Base-by-base conservation (phyloP, 2,797 vertebrate species). In the Meda fulgida region DNA sequence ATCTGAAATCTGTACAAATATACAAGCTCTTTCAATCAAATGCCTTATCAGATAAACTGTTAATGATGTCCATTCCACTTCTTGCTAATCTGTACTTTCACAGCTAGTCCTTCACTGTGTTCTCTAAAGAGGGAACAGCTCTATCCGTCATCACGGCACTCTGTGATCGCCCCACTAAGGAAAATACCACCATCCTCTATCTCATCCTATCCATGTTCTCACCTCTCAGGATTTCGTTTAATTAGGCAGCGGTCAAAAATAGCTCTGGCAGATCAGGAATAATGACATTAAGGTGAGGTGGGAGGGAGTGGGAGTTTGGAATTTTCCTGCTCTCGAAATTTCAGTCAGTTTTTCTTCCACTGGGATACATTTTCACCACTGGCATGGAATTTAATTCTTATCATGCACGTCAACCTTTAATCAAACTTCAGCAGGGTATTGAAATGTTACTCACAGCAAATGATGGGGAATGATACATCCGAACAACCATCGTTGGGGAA, bases 1-100 rank as follows among this genome's bases (percentile, higher is more conserved):
- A 31, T 73, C 36, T 3, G 71, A 23, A 70, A 31, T 11, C 43
- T 72, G 36, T 87, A 60, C 55, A 63, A 77, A 66, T 58, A 13
- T 34, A 14, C 81, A 51, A 46, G 31, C 78, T 36, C n/a, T 79
- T 58, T 86, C 72, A 66, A 81, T 79, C 77, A 87, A 66, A 83
- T 77, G 65, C 51, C 70, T 85, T 80, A 86, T 87, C 80, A 85
- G 81, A 53, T 75, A 29, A 55, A 78, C 63, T 5, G 38, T 76
- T 89, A 90, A 89, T 88, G 80, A 88, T 84, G 84, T 86, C 73
- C 77, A 76, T 84, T 83, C 67, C 76, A 81, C 84, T 82, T 84
- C 48, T 77, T 80, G 66, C 55, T 89, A 90, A 90, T 89, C 90
- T 84, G 88, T 77, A 58, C 70, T 87, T 89, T 89, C 85, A 34